Percentiles rank a stretch among this genome's conserved stretches.
phyloP scores from a whole-genome alignment of 2,113 vertebrate genomes.

The Pipa parva region DNA sequence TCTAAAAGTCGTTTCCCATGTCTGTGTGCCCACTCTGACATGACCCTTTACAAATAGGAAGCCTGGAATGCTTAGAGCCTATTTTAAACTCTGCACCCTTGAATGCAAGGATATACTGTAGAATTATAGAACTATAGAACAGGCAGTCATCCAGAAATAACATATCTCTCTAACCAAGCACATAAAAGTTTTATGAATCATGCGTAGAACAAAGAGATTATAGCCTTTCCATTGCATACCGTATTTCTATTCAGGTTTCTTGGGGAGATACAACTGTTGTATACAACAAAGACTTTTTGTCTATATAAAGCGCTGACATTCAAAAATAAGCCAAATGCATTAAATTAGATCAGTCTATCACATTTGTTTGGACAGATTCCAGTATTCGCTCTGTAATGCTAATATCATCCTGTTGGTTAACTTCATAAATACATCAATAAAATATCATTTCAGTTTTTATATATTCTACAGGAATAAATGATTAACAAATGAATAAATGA shows the following conservation, averaged over 20 bases:
- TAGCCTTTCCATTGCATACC: constrained; percentile 20
- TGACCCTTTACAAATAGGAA: not conserved
- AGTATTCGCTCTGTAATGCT: not conserved
- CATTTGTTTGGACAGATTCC: not conserved
- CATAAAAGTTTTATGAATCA: accelerated
- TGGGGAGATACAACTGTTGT: not conserved
- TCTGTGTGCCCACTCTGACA: not conserved
- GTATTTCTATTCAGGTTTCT: constrained; percentile 15
- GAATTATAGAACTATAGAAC: constrained; percentile 21
- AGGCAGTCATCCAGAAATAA: constrained; percentile 32
- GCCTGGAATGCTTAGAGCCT: constrained; percentile 3
- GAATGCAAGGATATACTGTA: constrained; percentile 8
- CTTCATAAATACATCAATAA: too few species aligned
- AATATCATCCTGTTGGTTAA: too few species aligned
- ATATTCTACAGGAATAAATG: too few species aligned
- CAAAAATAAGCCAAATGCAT: not conserved
- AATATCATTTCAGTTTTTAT: too few species aligned
- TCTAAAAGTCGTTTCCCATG: not conserved
- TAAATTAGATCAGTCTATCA: not conserved
- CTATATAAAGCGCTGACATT: constrained; percentile 6
- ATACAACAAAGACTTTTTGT: constrained; percentile 23
- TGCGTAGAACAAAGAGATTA: constrained; percentile 25
- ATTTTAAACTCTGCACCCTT: constrained; percentile 5
- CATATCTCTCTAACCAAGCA: constrained; percentile 18
- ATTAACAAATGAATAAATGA: too few species aligned